Evolutionary conservation across 1,140 invertebrate species (phyloP).

Genomic region (Saccostrea echinata): DNA sequence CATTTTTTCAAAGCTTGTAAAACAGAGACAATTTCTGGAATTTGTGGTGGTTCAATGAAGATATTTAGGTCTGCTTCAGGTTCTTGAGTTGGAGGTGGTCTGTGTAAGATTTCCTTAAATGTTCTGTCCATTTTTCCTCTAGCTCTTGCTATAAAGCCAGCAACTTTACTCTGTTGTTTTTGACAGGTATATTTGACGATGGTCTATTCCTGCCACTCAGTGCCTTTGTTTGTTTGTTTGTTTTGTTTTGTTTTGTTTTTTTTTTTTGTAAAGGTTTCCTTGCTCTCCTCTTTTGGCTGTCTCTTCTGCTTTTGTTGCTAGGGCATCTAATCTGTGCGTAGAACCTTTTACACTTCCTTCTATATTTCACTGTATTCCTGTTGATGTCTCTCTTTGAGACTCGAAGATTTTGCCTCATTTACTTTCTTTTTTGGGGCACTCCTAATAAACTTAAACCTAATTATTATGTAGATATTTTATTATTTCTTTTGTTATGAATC

Average conservation of each 20-base stretch:
- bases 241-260: no score
- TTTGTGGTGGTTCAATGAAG: neutral
- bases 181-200: neutral
- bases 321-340: neutral
- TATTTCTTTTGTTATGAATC: no score
- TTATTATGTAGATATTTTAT: no score
- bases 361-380: slow-evolving; percentile 32
- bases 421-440: no score
- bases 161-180: neutral
- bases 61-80: neutral
- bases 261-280: slow-evolving; percentile 16
- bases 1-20: neutral
- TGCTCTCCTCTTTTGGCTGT: slow-evolving; percentile 31
- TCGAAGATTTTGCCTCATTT: no score
- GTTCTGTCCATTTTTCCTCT: neutral
- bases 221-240: no score
- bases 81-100: neutral
- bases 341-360: neutral
- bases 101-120: neutral
- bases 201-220: neutral
- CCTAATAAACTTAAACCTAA: no score
- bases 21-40: neutral
- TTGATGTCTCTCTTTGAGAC: neutral
- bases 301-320: slow-evolving; percentile 36
- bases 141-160: neutral